A percentile compares a stretch with the other conserved stretches of the same genome.
Evolutionary conservation across 2,888 invertebrate species (phyloP).

Genomic region (Lasioglossum lativentre): DNA sequence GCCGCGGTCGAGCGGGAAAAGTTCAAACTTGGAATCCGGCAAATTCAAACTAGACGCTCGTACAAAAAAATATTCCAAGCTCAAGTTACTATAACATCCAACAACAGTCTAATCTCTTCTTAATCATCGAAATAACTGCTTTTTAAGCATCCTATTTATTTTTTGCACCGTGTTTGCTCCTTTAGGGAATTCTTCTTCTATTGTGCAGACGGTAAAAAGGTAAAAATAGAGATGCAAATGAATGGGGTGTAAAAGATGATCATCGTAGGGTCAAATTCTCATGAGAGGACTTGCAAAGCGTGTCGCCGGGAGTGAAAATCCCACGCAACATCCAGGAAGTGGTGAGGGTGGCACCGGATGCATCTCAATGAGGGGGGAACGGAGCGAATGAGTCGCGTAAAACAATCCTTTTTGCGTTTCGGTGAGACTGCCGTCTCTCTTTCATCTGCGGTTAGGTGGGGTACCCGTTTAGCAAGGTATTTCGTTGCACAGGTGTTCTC

Average conservation of each 20-base stretch:
- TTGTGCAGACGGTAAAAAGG: not conserved
- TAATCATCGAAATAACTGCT: not conserved
- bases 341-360: slow-evolving; percentile 78
- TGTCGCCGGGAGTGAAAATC: slow-evolving; percentile 69
- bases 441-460: slow-evolving; percentile 62
- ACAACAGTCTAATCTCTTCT: not conserved
- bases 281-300: slow-evolving; percentile 42
- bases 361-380: slow-evolving; percentile 74
- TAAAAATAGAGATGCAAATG: not conserved
- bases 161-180: not conserved
- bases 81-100: not conserved
- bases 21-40: slow-evolving; percentile 47
- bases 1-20: slow-evolving; percentile 52
- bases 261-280: slow-evolving; percentile 23
- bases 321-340: slow-evolving; percentile 78
- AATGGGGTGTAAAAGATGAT: not conserved
- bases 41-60: not conserved
- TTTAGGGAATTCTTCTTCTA: not conserved
- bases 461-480: slow-evolving; percentile 65
- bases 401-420: slow-evolving; percentile 74
- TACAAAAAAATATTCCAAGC: not conserved
- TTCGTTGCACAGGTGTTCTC: slow-evolving; percentile 69
- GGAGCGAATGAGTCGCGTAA: slow-evolving; percentile 73
- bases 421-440: slow-evolving; percentile 62
- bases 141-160: not conserved